These are phyloP conservation scores for Tauraco hartlaubi DNA, from an alignment of 2,797 vertebrate species.

Conservation along the genomic window DNA sequence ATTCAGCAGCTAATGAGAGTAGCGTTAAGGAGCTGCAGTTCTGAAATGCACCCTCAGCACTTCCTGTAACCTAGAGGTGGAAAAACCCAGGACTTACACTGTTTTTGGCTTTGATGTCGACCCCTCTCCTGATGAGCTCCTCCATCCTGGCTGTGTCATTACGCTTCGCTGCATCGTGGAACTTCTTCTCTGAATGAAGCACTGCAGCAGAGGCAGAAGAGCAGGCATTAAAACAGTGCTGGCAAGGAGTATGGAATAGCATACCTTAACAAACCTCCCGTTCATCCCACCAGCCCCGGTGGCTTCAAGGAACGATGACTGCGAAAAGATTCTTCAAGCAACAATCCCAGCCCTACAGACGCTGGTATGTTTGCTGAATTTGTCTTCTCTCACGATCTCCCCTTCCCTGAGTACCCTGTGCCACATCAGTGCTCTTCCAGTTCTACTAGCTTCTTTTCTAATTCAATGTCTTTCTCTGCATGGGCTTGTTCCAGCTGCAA, in stretches of 20 bases:
- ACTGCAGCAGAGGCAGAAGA: conserved; percentile 75
- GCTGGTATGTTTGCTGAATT: neutral
- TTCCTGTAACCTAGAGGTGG: neutral
- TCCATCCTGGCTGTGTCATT: conserved; percentile 84
- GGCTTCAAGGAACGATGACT: neutral
- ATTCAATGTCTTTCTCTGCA: neutral
- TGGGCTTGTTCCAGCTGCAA: neutral
- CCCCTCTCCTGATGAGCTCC: conserved; percentile 85
- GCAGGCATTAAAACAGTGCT: neutral
- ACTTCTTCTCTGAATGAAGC: conserved; percentile 88
- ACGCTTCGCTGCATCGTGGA: conserved; percentile 85
- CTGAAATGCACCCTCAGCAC: neutral
- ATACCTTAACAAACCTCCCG: neutral
- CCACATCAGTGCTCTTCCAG: neutral
- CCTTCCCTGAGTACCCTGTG: neutral
- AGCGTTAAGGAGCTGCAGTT: neutral
- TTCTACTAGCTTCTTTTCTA: neutral
- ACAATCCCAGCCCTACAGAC: neutral
- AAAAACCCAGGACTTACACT: conserved; percentile 77
- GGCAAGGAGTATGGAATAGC: neutral
- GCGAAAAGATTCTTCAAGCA: neutral
- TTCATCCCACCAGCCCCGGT: rapidly evolving
- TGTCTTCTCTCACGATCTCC: neutral
- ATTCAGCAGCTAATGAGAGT: neutral
- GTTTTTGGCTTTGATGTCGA: conserved; percentile 88